A percentile compares a stretch with the other conserved stretches of the same genome.
Conservation (phyloP, 2,888 invertebrate genomes). For the Allygus modestus region DNA sequence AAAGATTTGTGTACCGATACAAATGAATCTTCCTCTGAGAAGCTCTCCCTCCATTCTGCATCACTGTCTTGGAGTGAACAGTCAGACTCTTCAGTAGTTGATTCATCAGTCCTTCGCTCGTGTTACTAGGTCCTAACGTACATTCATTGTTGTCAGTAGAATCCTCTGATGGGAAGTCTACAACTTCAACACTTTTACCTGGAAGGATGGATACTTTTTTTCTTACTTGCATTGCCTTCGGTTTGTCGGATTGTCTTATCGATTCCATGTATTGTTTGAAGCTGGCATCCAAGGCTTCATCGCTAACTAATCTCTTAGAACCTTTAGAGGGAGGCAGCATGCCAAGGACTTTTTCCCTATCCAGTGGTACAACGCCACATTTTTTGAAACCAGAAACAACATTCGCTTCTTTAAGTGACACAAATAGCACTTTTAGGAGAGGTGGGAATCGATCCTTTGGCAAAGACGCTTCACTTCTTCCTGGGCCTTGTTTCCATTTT, state of each 20-base stretch:
- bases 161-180: too few relatives aligned
- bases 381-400: neutral
- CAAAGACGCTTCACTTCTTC: constrained; percentile 35
- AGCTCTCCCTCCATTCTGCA: neutral
- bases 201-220: constrained; percentile 20
- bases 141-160: too few relatives aligned
- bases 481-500: constrained; percentile 63
- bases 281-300: constrained; percentile 36
- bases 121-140: too few relatives aligned
- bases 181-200: too few relatives aligned
- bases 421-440: constrained; percentile 51
- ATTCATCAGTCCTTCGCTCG: too few relatives aligned
- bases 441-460: constrained; percentile 42
- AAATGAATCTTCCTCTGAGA: constrained; percentile 12
- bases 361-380: constrained; percentile 37
- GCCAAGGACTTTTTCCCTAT: constrained; percentile 11
- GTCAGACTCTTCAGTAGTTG: neutral
- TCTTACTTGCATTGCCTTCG: constrained; percentile 28
- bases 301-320: constrained; percentile 22
- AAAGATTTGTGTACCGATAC: neutral
- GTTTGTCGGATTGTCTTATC: constrained; percentile 33
- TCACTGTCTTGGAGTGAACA: constrained; percentile 49
- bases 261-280: constrained; percentile 43
- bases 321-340: constrained; percentile 49
- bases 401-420: neutral